A percentile compares a stretch with the other conserved stretches of the same genome.
Evolutionary conservation across 1,140 invertebrate species (phyloP).

Genomic region (Heliothis virescens): DNA sequence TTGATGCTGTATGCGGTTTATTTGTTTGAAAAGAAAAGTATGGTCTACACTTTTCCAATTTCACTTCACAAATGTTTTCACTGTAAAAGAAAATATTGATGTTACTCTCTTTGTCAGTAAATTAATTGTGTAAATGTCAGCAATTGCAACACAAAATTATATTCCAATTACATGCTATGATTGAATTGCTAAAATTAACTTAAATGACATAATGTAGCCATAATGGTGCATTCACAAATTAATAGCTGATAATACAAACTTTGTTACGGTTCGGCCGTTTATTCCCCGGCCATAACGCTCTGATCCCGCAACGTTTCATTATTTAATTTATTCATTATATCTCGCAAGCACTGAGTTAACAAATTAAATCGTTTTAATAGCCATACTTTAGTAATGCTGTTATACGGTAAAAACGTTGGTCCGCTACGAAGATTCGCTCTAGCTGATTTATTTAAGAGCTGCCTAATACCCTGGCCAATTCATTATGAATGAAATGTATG

Average conservation of each 20-base stretch:
- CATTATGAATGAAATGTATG: conserved; percentile 28
- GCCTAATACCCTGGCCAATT: conserved; percentile 17
- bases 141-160: too few species aligned
- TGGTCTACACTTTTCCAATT: too few species aligned
- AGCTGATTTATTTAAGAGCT: conserved; percentile 30
- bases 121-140: not conserved
- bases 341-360: conserved; percentile 34
- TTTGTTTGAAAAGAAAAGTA: not conserved
- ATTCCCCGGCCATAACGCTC: conserved; percentile 10
- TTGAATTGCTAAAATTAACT: not conserved
- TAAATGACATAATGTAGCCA: conserved; percentile 8
- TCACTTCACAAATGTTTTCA: too few species aligned
- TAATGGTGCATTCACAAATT: conserved; percentile 22
- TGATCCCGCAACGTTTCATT: conserved; percentile 30
- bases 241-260: conserved; percentile 32
- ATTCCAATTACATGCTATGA: not conserved
- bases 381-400: conserved; percentile 32
- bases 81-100: too few species aligned
- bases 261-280: conserved; percentile 27
- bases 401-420: conserved; percentile 27
- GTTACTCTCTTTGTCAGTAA: not conserved
- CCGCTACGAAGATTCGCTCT: conserved; percentile 9
- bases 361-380: conserved; percentile 41
- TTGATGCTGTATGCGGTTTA: conserved; percentile 19
- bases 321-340: conserved; percentile 44